Evolutionary conservation across 2,113 vertebrate genomes (phyloP), one percentile per base, ranked within the genome.

Genomic region (Oncorhynchus mykiss): DNA sequence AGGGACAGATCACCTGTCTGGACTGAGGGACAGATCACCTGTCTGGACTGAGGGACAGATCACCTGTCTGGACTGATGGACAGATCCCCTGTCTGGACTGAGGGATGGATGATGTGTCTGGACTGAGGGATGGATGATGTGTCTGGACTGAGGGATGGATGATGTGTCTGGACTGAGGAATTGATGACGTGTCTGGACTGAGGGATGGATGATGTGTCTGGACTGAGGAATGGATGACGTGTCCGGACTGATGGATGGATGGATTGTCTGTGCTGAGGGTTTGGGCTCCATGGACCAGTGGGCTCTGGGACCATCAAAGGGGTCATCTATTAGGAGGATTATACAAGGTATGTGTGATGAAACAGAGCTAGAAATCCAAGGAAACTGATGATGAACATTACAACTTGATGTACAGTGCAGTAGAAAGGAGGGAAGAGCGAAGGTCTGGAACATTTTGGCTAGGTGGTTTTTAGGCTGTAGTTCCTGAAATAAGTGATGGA

Each of bases 261-360:
- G 31, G 0, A 1, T 1, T 34, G 7, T 39, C 34, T 39, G 34
- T 0, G 0, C 14, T 81, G 74, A 72, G 66, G 64, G 22, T 29
- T 76, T 59, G 72, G 74, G 54, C 45, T 14, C 24, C 85, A 60
- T 85, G 67, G 73, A 73, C 34, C 79, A 84, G 70, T 84, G 88
- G 82, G 81, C 91, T 82, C 45, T 73, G 67, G 73, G 70, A 91
- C 62, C 78, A 51, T 70, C 81, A 89, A 71, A 75, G 76, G 74
- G 72, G 0, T 16, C 51, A 39, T 76, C 78, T 90, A 83, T 90
- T 91, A 91, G 83, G 81, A 73, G 87, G 81, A 88, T 90, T 84
- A 82, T 75, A 27, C 27, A 27, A 27, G 27, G 27, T 27, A 78
- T 88, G 83, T 86, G 78, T 45, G 39, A 45, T 9, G 39, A 1